phyloP scores from a whole-genome alignment of 2,113 vertebrate genomes.

The Dicentrarchus labrax region DNA sequence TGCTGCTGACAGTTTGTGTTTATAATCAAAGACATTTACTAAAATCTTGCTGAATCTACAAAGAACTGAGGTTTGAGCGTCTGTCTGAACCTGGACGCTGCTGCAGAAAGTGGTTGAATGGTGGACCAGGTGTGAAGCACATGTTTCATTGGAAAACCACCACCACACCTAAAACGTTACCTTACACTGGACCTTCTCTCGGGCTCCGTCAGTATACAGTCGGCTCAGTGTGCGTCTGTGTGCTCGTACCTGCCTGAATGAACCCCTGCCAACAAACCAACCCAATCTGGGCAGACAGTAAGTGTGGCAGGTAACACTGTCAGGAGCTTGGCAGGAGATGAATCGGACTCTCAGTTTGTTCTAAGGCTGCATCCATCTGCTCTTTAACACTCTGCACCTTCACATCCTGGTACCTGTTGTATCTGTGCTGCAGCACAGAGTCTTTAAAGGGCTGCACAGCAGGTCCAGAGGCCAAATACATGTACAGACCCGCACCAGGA shows the following conservation, averaged over 20 bases:
- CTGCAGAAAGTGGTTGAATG: neutral
- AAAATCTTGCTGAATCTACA: neutral
- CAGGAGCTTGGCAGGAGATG: slow-evolving; percentile 32
- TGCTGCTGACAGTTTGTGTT: too few relatives aligned
- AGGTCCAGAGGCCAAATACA: neutral
- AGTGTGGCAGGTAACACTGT: neutral
- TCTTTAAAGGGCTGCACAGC: neutral
- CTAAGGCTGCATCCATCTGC: neutral
- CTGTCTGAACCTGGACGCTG: neutral
- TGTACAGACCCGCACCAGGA: too few relatives aligned
- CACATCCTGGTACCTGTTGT: neutral
- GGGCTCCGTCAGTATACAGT: neutral
- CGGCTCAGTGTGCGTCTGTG: neutral
- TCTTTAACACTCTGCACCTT: neutral
- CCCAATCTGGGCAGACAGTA: slow-evolving; percentile 9
- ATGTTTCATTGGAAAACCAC: slow-evolving; percentile 21
- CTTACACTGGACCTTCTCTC: neutral
- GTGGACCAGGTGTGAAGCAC: slow-evolving; percentile 31
- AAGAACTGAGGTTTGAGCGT: neutral
- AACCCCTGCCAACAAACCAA: slow-evolving; percentile 7
- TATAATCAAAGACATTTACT: too few relatives aligned
- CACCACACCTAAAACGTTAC: neutral
- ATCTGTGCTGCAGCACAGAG: neutral
- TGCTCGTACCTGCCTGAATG: neutral
- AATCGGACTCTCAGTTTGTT: neutral